Evolutionary conservation across 1,140 invertebrate species (phyloP).

Genomic region (Bursaphelenchus mucronatus): DNA sequence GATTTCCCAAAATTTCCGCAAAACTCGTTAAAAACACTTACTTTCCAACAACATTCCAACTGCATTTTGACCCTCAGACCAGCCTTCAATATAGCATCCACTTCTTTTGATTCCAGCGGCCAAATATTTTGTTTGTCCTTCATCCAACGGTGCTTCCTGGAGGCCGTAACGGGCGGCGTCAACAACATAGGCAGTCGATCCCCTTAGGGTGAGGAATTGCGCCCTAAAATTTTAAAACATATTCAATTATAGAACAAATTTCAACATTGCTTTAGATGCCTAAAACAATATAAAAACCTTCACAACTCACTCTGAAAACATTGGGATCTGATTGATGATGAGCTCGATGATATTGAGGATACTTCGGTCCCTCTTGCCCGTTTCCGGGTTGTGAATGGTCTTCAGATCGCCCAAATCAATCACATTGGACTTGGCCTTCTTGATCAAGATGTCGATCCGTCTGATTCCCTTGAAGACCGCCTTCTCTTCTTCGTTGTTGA

Average conservation of each 20-base stretch:
- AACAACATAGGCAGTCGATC: slow-evolving; percentile 11
- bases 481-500: too few relatives aligned
- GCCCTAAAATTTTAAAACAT: neutral
- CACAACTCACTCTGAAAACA: slow-evolving; percentile 14
- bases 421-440: slow-evolving; percentile 4
- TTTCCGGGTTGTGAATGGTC: slow-evolving; percentile 2
- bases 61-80: neutral
- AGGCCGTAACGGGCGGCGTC: neutral
- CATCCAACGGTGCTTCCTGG: slow-evolving; percentile 1
- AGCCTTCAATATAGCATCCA: slow-evolving; percentile 10
- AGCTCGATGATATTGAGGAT: slow-evolving; percentile 18
- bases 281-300: neutral
- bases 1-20: neutral
- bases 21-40: neutral
- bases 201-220: slow-evolving; percentile 12
- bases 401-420: slow-evolving; percentile 3
- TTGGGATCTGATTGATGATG: slow-evolving; percentile 11
- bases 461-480: too few relatives aligned
- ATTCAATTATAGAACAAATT: too few relatives aligned
- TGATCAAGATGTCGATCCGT: neutral
- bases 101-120: slow-evolving; percentile 14
- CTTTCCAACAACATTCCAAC: slow-evolving; percentile 1
- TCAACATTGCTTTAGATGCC: too few relatives aligned
- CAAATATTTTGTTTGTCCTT: slow-evolving; percentile 8
- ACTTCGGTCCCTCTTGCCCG: slow-evolving; percentile 3